Percentiles rank a stretch among this genome's conserved stretches.
Evolutionary conservation across 2,113 vertebrate genomes (phyloP).

Genomic region (Thomomys bottae): DNA sequence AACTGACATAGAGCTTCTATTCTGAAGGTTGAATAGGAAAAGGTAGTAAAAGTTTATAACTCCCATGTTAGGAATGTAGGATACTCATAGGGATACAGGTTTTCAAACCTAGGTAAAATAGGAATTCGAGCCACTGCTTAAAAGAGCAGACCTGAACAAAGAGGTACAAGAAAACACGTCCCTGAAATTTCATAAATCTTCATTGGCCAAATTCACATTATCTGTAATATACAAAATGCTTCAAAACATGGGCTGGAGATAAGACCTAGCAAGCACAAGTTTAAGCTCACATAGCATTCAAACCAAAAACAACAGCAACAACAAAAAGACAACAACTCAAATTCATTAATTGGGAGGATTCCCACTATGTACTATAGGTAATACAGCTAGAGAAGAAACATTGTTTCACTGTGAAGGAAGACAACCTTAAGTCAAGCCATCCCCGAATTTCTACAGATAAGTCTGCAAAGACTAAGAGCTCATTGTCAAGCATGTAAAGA

Average conservation of each 20-base stretch:
- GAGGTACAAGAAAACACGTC: neutral
- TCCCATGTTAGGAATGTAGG: neutral
- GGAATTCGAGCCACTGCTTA: neutral
- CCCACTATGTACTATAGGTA: neutral
- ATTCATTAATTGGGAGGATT: neutral
- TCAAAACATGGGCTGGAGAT: neutral
- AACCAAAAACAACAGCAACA: too few species aligned
- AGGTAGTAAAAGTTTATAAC: neutral
- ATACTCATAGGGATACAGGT: neutral
- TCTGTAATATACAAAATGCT: neutral
- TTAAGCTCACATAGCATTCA: too few species aligned
- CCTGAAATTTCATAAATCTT: neutral
- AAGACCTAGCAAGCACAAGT: too few species aligned
- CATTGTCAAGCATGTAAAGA: neutral
- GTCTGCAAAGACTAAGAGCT: slow-evolving; percentile 12
- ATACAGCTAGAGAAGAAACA: neutral
- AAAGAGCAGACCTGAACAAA: neutral
- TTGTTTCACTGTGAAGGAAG: neutral
- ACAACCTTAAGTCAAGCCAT: neutral
- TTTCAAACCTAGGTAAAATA: neutral
- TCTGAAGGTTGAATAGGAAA: neutral
- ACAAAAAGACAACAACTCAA: too few species aligned
- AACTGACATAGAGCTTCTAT: neutral
- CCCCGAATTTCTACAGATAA: neutral
- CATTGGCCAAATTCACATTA: neutral